Percentiles rank a stretch among this genome's conserved stretches.
Conservation (phyloP, 2,888 invertebrate genomes). For the Capitulum mitella region DNA sequence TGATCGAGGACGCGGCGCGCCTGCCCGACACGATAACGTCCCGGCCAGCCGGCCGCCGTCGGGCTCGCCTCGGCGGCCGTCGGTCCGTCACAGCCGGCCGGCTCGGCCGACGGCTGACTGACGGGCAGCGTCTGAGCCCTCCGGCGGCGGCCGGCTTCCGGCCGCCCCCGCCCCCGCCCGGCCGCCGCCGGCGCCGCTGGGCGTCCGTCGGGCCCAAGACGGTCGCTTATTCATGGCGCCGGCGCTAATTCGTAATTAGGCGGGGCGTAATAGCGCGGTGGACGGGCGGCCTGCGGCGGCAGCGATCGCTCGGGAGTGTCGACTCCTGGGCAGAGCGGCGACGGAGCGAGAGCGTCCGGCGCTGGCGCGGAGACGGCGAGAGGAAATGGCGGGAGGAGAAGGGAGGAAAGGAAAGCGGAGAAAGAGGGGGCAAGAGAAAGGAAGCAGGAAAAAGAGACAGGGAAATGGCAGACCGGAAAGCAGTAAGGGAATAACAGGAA, state of each 20-base stretch:
- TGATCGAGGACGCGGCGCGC: too few species aligned
- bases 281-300: conserved; percentile 1
- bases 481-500: background rate
- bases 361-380: background rate
- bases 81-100: too few species aligned
- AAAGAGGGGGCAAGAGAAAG: background rate
- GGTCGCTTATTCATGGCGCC: background rate
- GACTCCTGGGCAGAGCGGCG: background rate
- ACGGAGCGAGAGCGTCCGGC: too few species aligned
- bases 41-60: too few species aligned
- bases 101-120: too few species aligned
- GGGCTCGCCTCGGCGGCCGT: background rate
- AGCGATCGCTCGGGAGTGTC: background rate
- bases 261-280: background rate
- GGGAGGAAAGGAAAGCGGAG: background rate
- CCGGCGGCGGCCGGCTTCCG: too few species aligned
- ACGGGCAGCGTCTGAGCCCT: too few species aligned
- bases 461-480: background rate
- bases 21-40: background rate
- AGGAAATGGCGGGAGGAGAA: background rate
- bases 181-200: background rate
- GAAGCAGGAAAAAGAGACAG: conserved; percentile 33
- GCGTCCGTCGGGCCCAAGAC: background rate
- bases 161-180: background rate
- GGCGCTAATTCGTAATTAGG: background rate